Base-by-base conservation (phyloP, 2,113 vertebrate species). In the Turnix velox region DNA sequence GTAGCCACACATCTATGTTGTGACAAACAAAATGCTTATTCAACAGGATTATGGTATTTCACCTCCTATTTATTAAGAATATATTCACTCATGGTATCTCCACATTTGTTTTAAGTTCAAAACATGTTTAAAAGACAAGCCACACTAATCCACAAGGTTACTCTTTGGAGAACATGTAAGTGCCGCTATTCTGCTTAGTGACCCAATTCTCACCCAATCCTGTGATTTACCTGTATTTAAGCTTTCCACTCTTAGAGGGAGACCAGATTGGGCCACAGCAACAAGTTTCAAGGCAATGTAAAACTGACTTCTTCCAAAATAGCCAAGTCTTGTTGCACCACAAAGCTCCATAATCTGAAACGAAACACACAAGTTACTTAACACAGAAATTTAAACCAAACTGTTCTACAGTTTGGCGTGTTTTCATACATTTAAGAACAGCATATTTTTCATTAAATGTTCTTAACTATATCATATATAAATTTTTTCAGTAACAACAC, bases 271-370 rank as follows among this genome's bases (percentile, higher is more conserved):
- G 94, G 99, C 99, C 73, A 99, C 98, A 86, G 99, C 99, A 82
- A 99, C 98, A 93, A 99, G 99, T 96, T 99, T 99, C 97, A 99
- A 97, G 84, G 99, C 99, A 88, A 99, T 99, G 97, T 99, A 99
- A 97, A 99, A 99, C 67, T 99, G 99, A 97, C 99, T 99, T 97
- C 99, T 98, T 96, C 99, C 99, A 37, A 99, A 99, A 97, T 99
- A 99, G 43, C 99, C 99, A 92, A 99, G 98, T 83, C 99, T 98
- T 84, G 98, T 99, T 95, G 99, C 99, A 96, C 99, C 99, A 80
- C 99, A 99, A 7, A 99, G 98, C 93, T 99, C 99, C 94, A 98
- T 99, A 94, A 99, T 99, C 99, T 98, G 94, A 81, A 96, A 97
- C 42, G 93, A 83, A 97, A 93, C 51, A 97, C 55, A 52, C 6